phyloP scores from a whole-genome alignment of 2,888 invertebrate species.

The Ophraella communa region DNA sequence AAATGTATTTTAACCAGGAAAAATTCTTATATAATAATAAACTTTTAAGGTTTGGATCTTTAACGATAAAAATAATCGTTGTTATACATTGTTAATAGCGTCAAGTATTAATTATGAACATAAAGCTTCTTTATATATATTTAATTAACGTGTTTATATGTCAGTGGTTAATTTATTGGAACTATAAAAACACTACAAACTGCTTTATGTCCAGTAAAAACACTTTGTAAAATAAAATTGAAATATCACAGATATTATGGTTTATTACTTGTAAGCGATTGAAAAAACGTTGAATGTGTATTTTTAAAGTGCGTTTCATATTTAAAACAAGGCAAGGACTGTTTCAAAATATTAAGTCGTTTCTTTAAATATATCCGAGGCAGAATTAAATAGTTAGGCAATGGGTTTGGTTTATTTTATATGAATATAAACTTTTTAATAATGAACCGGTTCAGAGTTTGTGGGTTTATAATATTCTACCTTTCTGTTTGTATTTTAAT shows the following conservation, averaged over 20 bases:
- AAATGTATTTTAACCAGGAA: too few relatives aligned
- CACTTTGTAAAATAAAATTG: slow-evolving; percentile 12
- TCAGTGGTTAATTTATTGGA: slow-evolving; percentile 8
- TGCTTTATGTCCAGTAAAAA: slow-evolving; percentile 16
- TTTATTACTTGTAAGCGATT: neutral
- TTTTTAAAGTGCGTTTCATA: neutral
- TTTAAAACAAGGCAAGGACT: neutral
- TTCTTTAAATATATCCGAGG: neutral
- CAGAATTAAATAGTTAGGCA: neutral
- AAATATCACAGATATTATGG: slow-evolving; percentile 10
- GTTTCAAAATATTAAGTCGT: neutral
- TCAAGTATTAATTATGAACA: neutral
- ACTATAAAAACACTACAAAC: slow-evolving; percentile 11
- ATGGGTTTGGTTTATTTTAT: neutral
- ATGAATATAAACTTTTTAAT: neutral
- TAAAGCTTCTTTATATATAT: slow-evolving; percentile 11
- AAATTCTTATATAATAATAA: too few relatives aligned
- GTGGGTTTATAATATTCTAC: too few relatives aligned
- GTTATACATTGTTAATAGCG: neutral
- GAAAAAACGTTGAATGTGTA: neutral
- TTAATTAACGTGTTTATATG: slow-evolving; percentile 16
- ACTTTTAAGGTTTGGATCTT: too few relatives aligned
- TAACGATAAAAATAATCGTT: neutral
- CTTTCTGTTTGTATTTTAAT: too few relatives aligned
- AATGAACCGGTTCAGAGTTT: too few relatives aligned